Percentiles rank a stretch among this genome's conserved stretches.
Evolutionary conservation across 2,113 vertebrate species (phyloP).

Genomic region (Tympanuchus pallidicinctus): DNA sequence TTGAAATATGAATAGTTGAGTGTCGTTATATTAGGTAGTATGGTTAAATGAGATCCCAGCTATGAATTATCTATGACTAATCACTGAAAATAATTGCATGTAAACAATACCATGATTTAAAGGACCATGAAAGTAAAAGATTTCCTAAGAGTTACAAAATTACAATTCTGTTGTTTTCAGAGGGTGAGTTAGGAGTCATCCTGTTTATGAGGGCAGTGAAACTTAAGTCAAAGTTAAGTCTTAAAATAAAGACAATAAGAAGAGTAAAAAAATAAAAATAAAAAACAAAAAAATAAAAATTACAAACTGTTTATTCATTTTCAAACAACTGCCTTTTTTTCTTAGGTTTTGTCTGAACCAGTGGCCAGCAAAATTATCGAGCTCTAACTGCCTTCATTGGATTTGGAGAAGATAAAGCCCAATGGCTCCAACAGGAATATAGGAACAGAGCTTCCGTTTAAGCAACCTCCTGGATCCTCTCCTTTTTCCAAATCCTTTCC

Average conservation of each 20-base stretch:
- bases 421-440: not conserved
- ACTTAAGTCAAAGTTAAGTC: not conserved
- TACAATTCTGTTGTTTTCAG: not conserved
- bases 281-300: not conserved
- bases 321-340: not conserved
- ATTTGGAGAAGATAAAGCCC: not conserved
- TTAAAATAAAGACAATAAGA: not conserved
- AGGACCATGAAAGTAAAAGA: not conserved
- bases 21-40: not conserved
- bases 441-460: not conserved
- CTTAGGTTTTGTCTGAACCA: not conserved
- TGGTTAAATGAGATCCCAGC: not conserved
- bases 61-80: not conserved
- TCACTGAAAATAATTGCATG: not conserved
- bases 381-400: not conserved
- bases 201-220: not conserved
- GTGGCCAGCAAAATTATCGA: not conserved
- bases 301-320: not conserved
- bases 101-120: not conserved
- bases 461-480: not conserved
- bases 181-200: not conserved
- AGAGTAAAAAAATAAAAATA: not conserved
- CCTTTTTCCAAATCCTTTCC: not conserved
- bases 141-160: not conserved
- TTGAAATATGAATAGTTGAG: not conserved